A percentile compares a stretch with the other conserved stretches of the same genome.
phyloP scores from a whole-genome alignment of 2,888 invertebrate species.

The Melieria crassipennis region DNA sequence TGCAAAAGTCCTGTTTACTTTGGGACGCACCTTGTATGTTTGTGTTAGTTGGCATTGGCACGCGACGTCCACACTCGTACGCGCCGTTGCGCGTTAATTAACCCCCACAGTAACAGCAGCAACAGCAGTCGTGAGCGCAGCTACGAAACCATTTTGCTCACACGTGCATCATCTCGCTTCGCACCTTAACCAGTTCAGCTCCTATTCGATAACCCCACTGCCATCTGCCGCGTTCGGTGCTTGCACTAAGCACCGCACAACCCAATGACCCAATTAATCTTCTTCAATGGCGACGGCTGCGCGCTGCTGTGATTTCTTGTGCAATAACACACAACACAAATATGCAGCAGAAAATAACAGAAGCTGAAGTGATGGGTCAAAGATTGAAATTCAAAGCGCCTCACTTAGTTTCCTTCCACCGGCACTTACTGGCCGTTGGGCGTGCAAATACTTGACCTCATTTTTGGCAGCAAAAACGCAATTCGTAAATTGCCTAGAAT shows the following conservation, averaged over 20 bases:
- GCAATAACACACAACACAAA: too few species aligned
- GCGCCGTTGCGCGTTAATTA: slow-evolving; percentile 59
- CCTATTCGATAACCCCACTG: neutral
- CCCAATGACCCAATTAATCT: slow-evolving; percentile 45
- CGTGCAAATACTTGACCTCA: too few species aligned
- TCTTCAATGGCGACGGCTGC: slow-evolving; percentile 19
- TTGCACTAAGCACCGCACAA: slow-evolving; percentile 26
- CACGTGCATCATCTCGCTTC: too few species aligned
- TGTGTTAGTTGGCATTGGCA: slow-evolving; percentile 26
- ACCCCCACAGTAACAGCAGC: slow-evolving; percentile 56
- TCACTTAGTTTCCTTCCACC: neutral
- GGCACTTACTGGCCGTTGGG: too few species aligned
- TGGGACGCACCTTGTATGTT: too few species aligned
- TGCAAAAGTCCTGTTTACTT: too few species aligned
- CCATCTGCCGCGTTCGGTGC: slow-evolving; percentile 7
- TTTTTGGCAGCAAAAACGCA: too few species aligned
- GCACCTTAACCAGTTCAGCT: neutral
- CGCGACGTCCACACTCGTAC: neutral
- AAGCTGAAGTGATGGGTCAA: too few species aligned
- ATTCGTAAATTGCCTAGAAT: neutral
- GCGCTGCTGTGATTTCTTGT: neutral
- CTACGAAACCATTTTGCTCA: too few species aligned
- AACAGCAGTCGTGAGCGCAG: neutral
- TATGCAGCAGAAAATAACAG: too few species aligned
- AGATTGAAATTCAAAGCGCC: neutral